Percentiles rank a stretch among this genome's conserved stretches.
phyloP scores from a whole-genome alignment of 2,113 vertebrate genomes.

The Mobula hypostoma region DNA sequence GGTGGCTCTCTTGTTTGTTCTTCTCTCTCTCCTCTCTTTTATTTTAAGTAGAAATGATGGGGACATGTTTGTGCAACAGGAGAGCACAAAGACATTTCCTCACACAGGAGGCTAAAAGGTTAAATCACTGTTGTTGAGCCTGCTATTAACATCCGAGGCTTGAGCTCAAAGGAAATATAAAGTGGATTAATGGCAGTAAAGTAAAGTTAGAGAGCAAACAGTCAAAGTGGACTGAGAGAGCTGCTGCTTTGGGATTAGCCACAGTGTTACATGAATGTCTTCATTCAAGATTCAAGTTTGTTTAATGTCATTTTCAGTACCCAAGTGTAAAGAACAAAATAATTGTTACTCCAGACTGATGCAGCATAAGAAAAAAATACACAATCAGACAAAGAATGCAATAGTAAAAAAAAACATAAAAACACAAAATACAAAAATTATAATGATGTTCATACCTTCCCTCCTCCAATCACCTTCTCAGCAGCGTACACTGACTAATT shows the following conservation, averaged over 20 bases:
- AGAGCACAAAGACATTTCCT: background rate
- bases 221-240: background rate
- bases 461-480: slow-evolving; percentile 90
- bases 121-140: background rate
- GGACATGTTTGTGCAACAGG: background rate
- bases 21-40: background rate
- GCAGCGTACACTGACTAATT: slow-evolving; percentile 89
- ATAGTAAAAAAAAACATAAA: too few relatives aligned
- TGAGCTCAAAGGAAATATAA: slow-evolving; percentile 7
- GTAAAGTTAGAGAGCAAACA: slow-evolving; percentile 40
- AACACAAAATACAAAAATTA: too few relatives aligned
- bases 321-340: too few relatives aligned
- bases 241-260: slow-evolving; percentile 16
- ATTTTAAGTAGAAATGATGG: background rate
- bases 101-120: background rate
- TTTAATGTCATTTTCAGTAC: too few relatives aligned
- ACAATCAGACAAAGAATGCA: too few relatives aligned
- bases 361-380: too few relatives aligned
- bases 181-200: slow-evolving; percentile 41
- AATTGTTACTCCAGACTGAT: too few relatives aligned
- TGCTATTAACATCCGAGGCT: background rate
- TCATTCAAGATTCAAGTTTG: background rate
- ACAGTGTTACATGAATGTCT: slow-evolving; percentile 41
- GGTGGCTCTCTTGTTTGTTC: background rate
- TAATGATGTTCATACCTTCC: slow-evolving; percentile 60